Percentiles rank a stretch among this genome's conserved stretches.
phyloP scores from a whole-genome alignment of 2,113 vertebrate species.

The Forbesichthys papilliferus region DNA sequence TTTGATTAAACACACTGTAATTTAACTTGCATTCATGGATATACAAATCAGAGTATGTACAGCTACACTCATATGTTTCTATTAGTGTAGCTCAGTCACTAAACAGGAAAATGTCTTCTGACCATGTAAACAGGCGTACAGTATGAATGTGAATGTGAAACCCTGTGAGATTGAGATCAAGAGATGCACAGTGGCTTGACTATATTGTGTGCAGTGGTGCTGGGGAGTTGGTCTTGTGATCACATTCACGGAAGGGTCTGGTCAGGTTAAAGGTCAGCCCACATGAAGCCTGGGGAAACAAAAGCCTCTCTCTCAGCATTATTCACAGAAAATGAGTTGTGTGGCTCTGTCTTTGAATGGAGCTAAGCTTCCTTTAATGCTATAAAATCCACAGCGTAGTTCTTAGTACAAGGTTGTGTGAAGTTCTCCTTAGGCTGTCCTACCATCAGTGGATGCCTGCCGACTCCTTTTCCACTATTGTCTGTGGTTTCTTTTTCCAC shows the following conservation, averaged over 20 bases:
- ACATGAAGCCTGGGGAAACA: slow-evolving; percentile 62
- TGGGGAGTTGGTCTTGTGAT: slow-evolving; percentile 67
- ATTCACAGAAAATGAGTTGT: slow-evolving; percentile 58
- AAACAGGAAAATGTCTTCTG: neutral
- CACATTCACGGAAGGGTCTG: slow-evolving; percentile 20
- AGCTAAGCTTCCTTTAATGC: slow-evolving; percentile 65
- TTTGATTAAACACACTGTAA: neutral
- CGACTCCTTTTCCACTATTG: slow-evolving; percentile 53
- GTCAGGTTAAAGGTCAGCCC: slow-evolving; percentile 67
- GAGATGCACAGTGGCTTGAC: slow-evolving; percentile 10
- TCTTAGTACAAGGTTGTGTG: slow-evolving; percentile 73
- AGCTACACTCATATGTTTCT: too few species aligned
- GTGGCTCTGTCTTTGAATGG: slow-evolving; percentile 49
- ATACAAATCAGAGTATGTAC: neutral
- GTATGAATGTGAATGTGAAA: neutral
- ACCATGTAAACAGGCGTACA: neutral
- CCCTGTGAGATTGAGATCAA: slow-evolving; percentile 3
- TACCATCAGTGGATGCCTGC: slow-evolving; percentile 59
- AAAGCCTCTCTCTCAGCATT: slow-evolving; percentile 62
- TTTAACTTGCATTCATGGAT: neutral
- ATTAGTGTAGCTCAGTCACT: too few species aligned
- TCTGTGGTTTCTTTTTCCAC: slow-evolving; percentile 56
- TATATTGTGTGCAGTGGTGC: slow-evolving; percentile 24
- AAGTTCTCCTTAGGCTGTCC: slow-evolving; percentile 62
- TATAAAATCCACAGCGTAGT: slow-evolving; percentile 65